A percentile compares a stretch with the other conserved stretches of the same genome.
These are phyloP conservation scores for Leptopilina boulardi DNA, from an alignment of 1,140 invertebrate species.

Conservation along the genomic window DNA sequence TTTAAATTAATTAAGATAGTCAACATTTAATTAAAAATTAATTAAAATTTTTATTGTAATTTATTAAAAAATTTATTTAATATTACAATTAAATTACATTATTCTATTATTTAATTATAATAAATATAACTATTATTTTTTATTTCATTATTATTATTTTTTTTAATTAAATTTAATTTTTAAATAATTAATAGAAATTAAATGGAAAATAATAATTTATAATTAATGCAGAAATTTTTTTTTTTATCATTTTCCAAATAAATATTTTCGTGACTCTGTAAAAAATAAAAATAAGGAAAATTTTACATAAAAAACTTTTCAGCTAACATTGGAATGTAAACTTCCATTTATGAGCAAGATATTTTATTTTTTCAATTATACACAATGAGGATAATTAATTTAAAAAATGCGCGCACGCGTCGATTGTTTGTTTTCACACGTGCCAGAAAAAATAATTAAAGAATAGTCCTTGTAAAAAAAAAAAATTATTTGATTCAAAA, in stretches of 20 bases:
- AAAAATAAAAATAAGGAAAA: background rate
- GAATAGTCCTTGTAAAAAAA: conserved; percentile 1
- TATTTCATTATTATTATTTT: too few relatives aligned
- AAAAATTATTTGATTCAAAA: too few relatives aligned
- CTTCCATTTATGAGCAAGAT: background rate
- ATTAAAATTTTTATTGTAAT: too few relatives aligned
- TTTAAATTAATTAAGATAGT: too few relatives aligned
- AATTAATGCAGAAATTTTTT: background rate
- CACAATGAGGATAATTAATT: background rate
- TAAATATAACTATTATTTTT: too few relatives aligned
- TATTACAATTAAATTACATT: too few relatives aligned
- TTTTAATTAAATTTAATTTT: too few relatives aligned
- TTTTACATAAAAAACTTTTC: background rate
- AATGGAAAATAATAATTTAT: too few relatives aligned
- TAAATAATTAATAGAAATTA: too few relatives aligned
- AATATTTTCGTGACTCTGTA: background rate
- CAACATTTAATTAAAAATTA: too few relatives aligned
- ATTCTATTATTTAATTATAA: too few relatives aligned
- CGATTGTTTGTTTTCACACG: conserved; percentile 6
- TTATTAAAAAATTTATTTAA: too few relatives aligned
- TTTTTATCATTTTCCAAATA: background rate
- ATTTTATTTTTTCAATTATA: background rate
- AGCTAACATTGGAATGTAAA: background rate
- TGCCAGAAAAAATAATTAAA: conserved; percentile 20
- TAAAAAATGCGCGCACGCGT: background rate